Conservation (phyloP, 2,113 vertebrate species). For the Perca schrenkii region DNA sequence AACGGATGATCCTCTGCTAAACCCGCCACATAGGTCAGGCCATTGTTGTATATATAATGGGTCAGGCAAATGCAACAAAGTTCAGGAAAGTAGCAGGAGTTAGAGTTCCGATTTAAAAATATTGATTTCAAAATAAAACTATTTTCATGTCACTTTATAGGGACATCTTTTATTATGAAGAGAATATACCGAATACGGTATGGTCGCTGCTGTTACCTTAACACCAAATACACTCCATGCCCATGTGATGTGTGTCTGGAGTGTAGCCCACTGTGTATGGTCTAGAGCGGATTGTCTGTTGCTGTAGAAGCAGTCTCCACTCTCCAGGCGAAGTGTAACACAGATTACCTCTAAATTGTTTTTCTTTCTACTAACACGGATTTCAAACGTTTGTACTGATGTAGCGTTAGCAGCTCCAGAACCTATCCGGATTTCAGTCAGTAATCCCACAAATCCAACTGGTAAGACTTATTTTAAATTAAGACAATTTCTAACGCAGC, state of each 20-base stretch:
- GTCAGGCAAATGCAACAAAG: fast-evolving
- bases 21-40: slow-evolving; percentile 32
- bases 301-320: neutral
- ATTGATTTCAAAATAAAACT: slow-evolving; percentile 42
- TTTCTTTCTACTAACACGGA: neutral
- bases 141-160: fast-evolving
- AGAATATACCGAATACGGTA: neutral
- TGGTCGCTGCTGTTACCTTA: neutral
- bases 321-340: neutral
- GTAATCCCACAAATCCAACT: slow-evolving; percentile 44
- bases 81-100: neutral
- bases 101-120: neutral
- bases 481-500: too few relatives aligned
- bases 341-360: neutral
- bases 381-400: slow-evolving; percentile 4
- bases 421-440: slow-evolving; percentile 22
- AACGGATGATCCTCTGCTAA: slow-evolving; percentile 18
- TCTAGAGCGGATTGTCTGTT: neutral
- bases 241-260: slow-evolving; percentile 54
- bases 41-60: neutral
- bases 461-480: slow-evolving; percentile 43
- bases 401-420: slow-evolving; percentile 28
- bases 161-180: slow-evolving; percentile 36
- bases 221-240: neutral
- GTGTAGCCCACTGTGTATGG: neutral